These are phyloP conservation scores for Anneissia japonica DNA, from an alignment of 35 echinoderm and acorn worm genomes.

Conservation along the genomic window DNA sequence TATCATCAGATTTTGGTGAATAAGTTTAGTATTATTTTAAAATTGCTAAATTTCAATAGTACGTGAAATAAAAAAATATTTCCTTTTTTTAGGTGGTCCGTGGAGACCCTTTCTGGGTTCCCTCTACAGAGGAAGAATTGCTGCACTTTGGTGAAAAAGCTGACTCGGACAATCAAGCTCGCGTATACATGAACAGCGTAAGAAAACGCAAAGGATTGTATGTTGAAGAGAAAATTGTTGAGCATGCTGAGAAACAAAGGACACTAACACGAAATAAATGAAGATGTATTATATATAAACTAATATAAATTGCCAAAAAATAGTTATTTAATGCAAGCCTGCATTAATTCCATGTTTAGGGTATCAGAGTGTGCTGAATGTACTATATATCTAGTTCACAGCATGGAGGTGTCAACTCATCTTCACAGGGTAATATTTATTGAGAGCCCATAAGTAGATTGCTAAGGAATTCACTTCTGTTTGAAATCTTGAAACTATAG, in stretches of 20 bases:
- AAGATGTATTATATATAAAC: too few relatives aligned
- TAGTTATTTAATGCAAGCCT: too few relatives aligned
- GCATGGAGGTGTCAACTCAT: too few relatives aligned
- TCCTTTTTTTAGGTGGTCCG: slow-evolving; percentile 63
- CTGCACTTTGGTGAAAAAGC: slow-evolving; percentile 99
- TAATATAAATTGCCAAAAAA: too few relatives aligned
- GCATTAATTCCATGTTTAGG: too few relatives aligned
- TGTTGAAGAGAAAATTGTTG: slow-evolving; percentile 85
- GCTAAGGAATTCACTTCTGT: too few relatives aligned
- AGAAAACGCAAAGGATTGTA: slow-evolving; percentile 80
- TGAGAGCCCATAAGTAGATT: too few relatives aligned
- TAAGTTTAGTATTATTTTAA: neutral
- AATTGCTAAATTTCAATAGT: neutral
- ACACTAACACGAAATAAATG: slow-evolving; percentile 86
- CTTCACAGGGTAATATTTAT: too few relatives aligned
- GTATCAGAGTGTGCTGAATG: too few relatives aligned
- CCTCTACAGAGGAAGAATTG: slow-evolving; percentile 91
- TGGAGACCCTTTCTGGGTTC: slow-evolving; percentile 93
- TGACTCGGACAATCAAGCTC: slow-evolving; percentile 84
- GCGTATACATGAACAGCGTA: slow-evolving; percentile 72
- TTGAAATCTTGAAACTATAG: too few relatives aligned
- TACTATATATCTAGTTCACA: too few relatives aligned
- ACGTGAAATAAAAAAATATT: neutral
- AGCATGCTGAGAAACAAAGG: slow-evolving; percentile 97
- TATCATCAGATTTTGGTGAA: too few relatives aligned